Conservation (phyloP, 64 coral and sea anemone species). For the Catalaphyllia jardinei region DNA sequence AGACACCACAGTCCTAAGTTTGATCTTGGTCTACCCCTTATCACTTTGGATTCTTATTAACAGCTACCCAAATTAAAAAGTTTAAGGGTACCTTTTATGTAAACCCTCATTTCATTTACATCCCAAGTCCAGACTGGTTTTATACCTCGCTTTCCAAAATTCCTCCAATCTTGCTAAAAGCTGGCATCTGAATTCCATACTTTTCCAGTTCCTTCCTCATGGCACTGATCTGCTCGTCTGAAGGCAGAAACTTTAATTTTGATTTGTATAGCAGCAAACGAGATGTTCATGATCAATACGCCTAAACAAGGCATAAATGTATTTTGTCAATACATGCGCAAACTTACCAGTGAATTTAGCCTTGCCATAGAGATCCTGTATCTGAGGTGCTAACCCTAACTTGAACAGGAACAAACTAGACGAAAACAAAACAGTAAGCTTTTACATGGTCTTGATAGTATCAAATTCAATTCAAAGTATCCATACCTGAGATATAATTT, state of each 20-base stretch:
- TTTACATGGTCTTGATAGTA: too few species aligned
- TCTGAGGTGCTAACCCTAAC: conserved; percentile 97
- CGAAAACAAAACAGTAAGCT: neutral
- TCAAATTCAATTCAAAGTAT: too few species aligned
- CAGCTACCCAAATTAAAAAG: too few species aligned
- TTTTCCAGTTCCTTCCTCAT: conserved; percentile 99
- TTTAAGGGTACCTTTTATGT: too few species aligned
- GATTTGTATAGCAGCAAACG: neutral
- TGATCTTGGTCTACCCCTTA: too few species aligned
- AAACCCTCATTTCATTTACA: neutral
- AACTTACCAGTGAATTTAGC: conserved; percentile 93
- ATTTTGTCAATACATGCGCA: neutral
- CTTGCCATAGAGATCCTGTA: conserved; percentile 99
- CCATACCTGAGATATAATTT: too few species aligned
- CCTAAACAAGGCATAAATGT: neutral
- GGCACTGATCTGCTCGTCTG: conserved; percentile 99
- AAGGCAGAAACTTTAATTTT: neutral
- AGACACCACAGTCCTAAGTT: too few species aligned
- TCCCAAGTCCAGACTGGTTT: neutral
- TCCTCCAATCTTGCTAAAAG: conserved; percentile 99
- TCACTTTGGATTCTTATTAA: too few species aligned
- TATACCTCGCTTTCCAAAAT: conserved; percentile 96
- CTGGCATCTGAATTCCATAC: conserved; percentile 98
- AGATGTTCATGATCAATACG: too few species aligned
- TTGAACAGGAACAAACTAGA: conserved; percentile 99